A percentile compares a stretch with the other conserved stretches of the same genome.
These are phyloP conservation scores for Gari tellinella DNA, from an alignment of 2,888 invertebrate species.

Conservation along the genomic window DNA sequence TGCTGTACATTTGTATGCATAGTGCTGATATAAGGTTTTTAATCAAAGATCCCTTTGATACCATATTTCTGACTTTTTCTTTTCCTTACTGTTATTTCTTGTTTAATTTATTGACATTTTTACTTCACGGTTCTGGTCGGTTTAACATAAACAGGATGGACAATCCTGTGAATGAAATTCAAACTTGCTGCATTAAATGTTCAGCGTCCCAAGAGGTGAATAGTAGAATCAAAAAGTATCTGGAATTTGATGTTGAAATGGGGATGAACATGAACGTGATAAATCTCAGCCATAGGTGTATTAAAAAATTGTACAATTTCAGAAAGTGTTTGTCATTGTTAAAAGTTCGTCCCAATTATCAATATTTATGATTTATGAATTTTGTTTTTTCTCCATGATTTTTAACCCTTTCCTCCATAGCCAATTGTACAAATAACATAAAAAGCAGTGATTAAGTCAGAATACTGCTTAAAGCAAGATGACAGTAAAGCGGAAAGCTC, in stretches of 20 bases:
- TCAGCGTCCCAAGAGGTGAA: not conserved
- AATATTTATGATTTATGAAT: too few species aligned
- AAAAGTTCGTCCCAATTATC: too few species aligned
- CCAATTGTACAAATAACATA: too few species aligned
- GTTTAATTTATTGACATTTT: not conserved
- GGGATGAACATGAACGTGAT: not conserved
- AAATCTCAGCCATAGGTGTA: conserved; percentile 69
- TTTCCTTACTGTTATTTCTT: conserved; percentile 2
- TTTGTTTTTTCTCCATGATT: too few species aligned
- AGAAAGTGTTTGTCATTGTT: too few species aligned
- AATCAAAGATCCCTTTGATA: not conserved
- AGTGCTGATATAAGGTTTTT: conserved; percentile 18
- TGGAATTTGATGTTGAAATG: not conserved
- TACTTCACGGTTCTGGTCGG: not conserved
- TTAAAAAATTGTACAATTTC: conserved; percentile 74
- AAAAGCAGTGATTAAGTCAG: too few species aligned
- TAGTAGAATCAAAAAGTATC: not conserved
- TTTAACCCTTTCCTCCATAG: too few species aligned
- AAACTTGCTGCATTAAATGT: conserved; percentile 9
- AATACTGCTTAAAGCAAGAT: too few species aligned
- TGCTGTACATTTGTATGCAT: not conserved
- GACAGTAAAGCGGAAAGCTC: too few species aligned
- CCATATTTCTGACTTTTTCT: conserved; percentile 9
- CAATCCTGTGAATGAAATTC: not conserved
- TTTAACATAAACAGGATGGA: conserved; percentile 3